Evolutionary conservation across 2,113 vertebrate genomes (phyloP), one percentile per base, ranked within the genome.

Genomic region (human): DNA sequence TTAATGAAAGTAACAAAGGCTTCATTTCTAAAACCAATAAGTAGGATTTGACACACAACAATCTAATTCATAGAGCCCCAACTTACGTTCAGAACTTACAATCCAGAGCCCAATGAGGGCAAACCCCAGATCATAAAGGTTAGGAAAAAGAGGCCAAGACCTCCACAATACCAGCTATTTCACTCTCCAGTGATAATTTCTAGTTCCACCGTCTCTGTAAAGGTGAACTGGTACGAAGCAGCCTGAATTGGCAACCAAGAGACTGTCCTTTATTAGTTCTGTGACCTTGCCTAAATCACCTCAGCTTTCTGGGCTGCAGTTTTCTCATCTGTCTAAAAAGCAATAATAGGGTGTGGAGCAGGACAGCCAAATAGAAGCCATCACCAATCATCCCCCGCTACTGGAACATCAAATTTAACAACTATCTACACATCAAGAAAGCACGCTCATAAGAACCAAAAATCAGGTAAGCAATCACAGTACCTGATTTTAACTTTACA

Each of bases 21-120:
- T 92, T 86, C 48, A 35, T 83, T 92, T 92, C 55, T 86, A 90
- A 96, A 87, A 80, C 75, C 75, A 92, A 0, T 66, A 64, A 84
- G 70, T 18, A 92, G 20, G 23, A 66, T 75, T n/a, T 93, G 50
- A 81, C 23, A 55, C 11, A 17, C 22, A 85, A 35, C 50, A 66
- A 73, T 90, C 35, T 75, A 94, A 81, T 79, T 70, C 22, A 17
- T 22, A 68, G 61, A 43, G 27, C 22, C 52, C 40, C 68, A 72
- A 32, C 2, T n/a, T 20, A 64, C 80, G 30, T 68, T 79, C 68
- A 79, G 55, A 57, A 20, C 61, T 92, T 79, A 84, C 70, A 30
- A 38, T 72, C 82, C 32, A 66, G 6, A 82, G 8, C 23, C 73
- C 73, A 82, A 2, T 23, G 16, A 83, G 83, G 32, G 61, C 45